Percentiles rank a stretch among this genome's conserved stretches.
Evolutionary conservation across 2,888 invertebrate species (phyloP).

Genomic region (Tanypteryx hageni): DNA sequence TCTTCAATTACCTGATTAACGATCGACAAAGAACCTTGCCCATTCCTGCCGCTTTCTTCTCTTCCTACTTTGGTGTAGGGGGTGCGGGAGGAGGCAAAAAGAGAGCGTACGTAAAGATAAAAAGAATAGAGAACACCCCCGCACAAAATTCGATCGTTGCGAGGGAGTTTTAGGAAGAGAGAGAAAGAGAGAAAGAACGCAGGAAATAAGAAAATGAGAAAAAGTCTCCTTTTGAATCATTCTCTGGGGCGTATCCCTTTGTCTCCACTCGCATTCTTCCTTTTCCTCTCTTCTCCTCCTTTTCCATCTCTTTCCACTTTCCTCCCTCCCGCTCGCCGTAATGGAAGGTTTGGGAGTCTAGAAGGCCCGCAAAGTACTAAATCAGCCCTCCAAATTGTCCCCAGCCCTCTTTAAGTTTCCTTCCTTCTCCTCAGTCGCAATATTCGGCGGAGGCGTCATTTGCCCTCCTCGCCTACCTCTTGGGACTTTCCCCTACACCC

Average conservation of each 20-base stretch:
- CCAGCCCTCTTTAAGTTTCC: slow-evolving; percentile 3
- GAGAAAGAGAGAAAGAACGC: neutral
- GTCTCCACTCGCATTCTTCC: neutral
- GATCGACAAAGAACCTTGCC: slow-evolving; percentile 36
- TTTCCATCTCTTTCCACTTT: too few relatives aligned
- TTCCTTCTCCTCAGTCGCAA: neutral
- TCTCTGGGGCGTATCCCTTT: neutral
- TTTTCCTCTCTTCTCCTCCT: neutral
- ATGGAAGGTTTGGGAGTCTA: slow-evolving; percentile 41
- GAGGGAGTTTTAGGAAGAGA: slow-evolving; percentile 9
- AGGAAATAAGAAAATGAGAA: neutral
- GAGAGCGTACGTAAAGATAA: neutral
- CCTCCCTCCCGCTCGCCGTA: neutral
- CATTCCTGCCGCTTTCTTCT: neutral
- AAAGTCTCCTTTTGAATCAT: neutral
- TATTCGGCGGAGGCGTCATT: slow-evolving; percentile 47
- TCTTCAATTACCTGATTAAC: slow-evolving; percentile 64
- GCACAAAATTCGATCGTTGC: slow-evolving; percentile 1
- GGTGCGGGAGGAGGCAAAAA: neutral
- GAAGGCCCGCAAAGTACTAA: slow-evolving; percentile 50
- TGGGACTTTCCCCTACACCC: neutral
- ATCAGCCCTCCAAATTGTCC: slow-evolving; percentile 48
- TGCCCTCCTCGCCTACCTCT: slow-evolving; percentile 1
- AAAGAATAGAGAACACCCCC: neutral
- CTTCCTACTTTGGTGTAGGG: neutral